phyloP scores from a whole-genome alignment of 1,140 invertebrate genomes.

The Heliconius himera region DNA sequence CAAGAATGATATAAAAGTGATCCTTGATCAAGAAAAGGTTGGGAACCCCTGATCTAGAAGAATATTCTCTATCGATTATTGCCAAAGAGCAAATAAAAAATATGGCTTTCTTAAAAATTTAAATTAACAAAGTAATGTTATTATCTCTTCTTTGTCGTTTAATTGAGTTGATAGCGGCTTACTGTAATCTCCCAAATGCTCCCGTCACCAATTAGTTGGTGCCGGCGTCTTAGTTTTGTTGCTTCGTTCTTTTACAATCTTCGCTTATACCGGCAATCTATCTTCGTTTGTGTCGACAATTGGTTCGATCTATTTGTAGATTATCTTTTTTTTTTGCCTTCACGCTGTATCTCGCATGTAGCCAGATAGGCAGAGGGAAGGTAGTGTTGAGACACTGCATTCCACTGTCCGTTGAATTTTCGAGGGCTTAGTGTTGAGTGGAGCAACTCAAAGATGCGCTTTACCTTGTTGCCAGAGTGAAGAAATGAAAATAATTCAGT shows the following conservation, averaged over 20 bases:
- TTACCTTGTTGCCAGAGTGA: too few relatives aligned
- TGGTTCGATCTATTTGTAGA: constrained; percentile 21
- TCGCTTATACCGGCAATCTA: constrained; percentile 41
- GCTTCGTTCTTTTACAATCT: constrained; percentile 39
- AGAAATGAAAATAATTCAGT: too few relatives aligned
- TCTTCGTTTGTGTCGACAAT: constrained; percentile 42
- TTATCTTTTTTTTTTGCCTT: neutral
- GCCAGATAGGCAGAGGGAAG: too few relatives aligned
- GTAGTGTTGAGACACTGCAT: too few relatives aligned
- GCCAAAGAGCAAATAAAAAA: neutral
- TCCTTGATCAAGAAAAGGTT: too few relatives aligned
- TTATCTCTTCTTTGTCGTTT: constrained; percentile 33
- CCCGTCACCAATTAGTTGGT: constrained; percentile 51
- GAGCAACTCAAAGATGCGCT: too few relatives aligned
- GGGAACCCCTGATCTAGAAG: too few relatives aligned
- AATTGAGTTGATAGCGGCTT: constrained; percentile 39
- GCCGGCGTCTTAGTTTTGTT: constrained; percentile 18
- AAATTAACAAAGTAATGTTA: constrained; percentile 13
- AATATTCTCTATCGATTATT: too few relatives aligned
- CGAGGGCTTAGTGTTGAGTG: too few relatives aligned
- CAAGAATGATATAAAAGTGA: too few relatives aligned
- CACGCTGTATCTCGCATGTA: too few relatives aligned
- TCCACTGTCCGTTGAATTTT: too few relatives aligned
- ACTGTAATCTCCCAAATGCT: constrained; percentile 36
- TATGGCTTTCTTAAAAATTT: neutral